phyloP scores from a whole-genome alignment of 1,140 invertebrate genomes.

The Cydia fagiglandana region DNA sequence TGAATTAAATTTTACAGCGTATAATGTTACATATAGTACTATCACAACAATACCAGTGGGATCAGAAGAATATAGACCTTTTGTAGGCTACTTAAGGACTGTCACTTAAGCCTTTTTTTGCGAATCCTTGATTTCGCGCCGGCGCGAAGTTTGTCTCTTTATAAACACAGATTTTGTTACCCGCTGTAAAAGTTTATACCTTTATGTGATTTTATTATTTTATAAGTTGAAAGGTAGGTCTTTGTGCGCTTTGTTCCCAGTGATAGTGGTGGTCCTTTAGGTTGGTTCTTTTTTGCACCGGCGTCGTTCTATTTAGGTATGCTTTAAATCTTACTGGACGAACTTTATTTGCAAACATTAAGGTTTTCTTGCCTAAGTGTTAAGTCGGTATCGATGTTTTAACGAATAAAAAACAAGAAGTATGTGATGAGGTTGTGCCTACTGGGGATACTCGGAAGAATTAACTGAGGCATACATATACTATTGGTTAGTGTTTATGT shows the following conservation, averaged over 20 bases:
- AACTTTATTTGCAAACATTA: background rate
- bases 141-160: slow-evolving; percentile 17
- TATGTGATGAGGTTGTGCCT: too few species aligned
- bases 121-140: background rate
- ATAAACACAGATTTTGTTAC: slow-evolving; percentile 59
- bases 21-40: slow-evolving; percentile 55
- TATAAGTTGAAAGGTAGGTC: slow-evolving; percentile 51
- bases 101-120: slow-evolving; percentile 36
- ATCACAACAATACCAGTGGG: background rate
- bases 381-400: too few species aligned
- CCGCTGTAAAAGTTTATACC: slow-evolving; percentile 71
- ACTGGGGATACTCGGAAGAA: too few species aligned
- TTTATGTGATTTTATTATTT: slow-evolving; percentile 71
- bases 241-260: slow-evolving; percentile 64
- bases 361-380: too few species aligned
- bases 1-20: slow-evolving; percentile 51
- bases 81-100: slow-evolving; percentile 36
- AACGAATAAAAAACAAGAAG: too few species aligned
- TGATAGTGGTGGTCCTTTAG: slow-evolving; percentile 61
- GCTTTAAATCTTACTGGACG: background rate
- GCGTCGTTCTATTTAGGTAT: background rate
- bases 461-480: too few species aligned
- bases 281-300: slow-evolving; percentile 3
- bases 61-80: background rate
- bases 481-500: too few species aligned